phyloP scores from a whole-genome alignment of 1,140 invertebrate species.

The Aphis gossypii region DNA sequence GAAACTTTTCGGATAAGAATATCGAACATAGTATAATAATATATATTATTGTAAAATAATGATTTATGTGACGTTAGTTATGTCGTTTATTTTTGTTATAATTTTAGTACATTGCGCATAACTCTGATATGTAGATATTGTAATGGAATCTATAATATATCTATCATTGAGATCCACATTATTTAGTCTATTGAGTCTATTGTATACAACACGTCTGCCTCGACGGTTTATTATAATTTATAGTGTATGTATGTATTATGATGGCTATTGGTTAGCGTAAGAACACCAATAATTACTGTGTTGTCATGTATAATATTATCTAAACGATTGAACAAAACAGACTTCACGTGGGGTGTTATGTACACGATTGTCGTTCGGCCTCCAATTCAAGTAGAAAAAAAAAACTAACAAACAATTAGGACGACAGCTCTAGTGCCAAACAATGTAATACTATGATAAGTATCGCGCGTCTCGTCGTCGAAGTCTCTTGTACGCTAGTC shows the following conservation, averaged over 20 bases:
- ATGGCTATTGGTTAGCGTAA: background rate
- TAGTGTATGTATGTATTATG: background rate
- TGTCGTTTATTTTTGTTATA: background rate
- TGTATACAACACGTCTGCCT: background rate
- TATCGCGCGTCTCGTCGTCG: background rate
- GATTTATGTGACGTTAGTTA: background rate
- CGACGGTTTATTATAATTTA: background rate
- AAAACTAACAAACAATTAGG: background rate
- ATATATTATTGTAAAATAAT: background rate
- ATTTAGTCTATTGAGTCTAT: background rate
- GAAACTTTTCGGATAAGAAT: background rate
- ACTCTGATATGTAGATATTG: background rate
- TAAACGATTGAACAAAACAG: background rate
- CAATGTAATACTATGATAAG: background rate
- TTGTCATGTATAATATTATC: background rate
- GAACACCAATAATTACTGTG: background rate
- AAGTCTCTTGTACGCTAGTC: background rate
- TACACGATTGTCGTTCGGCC: background rate
- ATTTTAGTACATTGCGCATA: background rate
- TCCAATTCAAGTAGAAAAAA: background rate
- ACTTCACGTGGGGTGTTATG: conserved; percentile 27
- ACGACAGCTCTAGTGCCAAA: background rate
- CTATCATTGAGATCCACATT: background rate
- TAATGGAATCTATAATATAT: background rate
- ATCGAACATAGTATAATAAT: background rate